Conservation (phyloP, 2,797 vertebrate genomes). For the Enteromius unitaeniatus region DNA sequence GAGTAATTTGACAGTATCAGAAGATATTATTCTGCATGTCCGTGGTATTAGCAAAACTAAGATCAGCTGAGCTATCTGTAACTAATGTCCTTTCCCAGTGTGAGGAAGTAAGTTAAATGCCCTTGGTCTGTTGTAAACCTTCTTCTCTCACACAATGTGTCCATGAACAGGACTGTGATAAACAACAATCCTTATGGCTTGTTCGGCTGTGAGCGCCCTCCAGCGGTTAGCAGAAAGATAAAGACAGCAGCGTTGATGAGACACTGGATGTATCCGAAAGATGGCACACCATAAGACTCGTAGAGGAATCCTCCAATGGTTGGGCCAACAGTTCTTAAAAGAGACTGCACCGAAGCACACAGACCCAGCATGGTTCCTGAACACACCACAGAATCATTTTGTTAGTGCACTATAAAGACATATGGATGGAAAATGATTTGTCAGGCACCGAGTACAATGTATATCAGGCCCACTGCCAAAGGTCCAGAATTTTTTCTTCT, state of each 20-base stretch:
- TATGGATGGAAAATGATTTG: neutral
- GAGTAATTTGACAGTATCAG: slow-evolving; percentile 2
- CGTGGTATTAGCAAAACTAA: neutral
- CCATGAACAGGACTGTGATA: neutral
- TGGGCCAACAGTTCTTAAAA: slow-evolving; percentile 88
- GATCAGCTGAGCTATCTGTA: neutral
- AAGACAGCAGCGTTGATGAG: slow-evolving; percentile 79
- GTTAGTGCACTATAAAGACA: neutral
- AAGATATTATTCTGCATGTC: neutral
- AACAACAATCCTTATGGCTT: neutral
- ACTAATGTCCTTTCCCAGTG: neutral
- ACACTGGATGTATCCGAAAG: slow-evolving; percentile 88
- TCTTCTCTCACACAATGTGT: slow-evolving; percentile 3
- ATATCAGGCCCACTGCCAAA: too few species aligned
- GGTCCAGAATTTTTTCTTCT: too few species aligned
- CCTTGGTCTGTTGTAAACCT: slow-evolving; percentile 3
- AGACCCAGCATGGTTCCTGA: slow-evolving; percentile 94
- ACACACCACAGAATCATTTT: slow-evolving; percentile 38
- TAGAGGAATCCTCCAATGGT: slow-evolving; percentile 88
- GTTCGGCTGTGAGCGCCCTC: slow-evolving; percentile 35
- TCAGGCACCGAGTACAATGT: neutral
- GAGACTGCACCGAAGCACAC: slow-evolving; percentile 84
- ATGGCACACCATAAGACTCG: slow-evolving; percentile 82
- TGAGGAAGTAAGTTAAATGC: neutral
- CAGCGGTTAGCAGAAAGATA: slow-evolving; percentile 68